These are phyloP conservation scores for Pipistrellus nathusii DNA, from an alignment of 2,797 vertebrate genomes.

Conservation along the genomic window DNA sequence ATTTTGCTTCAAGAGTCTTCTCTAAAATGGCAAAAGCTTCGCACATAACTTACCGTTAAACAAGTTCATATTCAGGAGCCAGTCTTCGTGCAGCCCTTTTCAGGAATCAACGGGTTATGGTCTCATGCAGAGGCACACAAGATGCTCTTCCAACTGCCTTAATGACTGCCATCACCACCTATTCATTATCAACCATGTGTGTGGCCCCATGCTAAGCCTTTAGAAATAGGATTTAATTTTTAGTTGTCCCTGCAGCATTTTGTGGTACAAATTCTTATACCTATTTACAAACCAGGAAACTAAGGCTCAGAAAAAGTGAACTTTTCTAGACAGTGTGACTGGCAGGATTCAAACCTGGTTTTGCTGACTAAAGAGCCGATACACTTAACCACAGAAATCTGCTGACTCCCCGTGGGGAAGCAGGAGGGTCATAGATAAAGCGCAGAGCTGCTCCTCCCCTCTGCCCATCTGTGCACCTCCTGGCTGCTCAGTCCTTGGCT, in stretches of 20 bases:
- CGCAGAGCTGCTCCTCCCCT: neutral
- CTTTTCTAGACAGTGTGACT: neutral
- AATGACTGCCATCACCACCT: neutral
- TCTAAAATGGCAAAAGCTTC: neutral
- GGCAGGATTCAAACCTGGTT: neutral
- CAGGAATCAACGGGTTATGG: neutral
- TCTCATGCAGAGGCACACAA: neutral
- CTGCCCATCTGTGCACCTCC: neutral
- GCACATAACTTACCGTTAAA: neutral
- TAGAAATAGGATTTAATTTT: neutral
- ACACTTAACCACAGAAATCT: neutral
- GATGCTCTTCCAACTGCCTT: neutral
- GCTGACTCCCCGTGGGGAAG: neutral
- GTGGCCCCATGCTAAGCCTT: neutral
- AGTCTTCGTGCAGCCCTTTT: neutral
- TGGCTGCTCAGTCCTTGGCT: neutral
- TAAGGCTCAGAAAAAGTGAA: neutral
- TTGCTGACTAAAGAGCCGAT: neutral
- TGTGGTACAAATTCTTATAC: neutral
- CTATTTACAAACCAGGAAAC: neutral
- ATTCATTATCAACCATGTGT: neutral
- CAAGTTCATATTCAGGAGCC: neutral
- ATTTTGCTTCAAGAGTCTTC: constrained; percentile 16
- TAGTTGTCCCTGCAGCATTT: neutral
- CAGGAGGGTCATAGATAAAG: neutral